Evolutionary conservation across 1,140 invertebrate genomes (phyloP).

Genomic region (Forficula auricularia): DNA sequence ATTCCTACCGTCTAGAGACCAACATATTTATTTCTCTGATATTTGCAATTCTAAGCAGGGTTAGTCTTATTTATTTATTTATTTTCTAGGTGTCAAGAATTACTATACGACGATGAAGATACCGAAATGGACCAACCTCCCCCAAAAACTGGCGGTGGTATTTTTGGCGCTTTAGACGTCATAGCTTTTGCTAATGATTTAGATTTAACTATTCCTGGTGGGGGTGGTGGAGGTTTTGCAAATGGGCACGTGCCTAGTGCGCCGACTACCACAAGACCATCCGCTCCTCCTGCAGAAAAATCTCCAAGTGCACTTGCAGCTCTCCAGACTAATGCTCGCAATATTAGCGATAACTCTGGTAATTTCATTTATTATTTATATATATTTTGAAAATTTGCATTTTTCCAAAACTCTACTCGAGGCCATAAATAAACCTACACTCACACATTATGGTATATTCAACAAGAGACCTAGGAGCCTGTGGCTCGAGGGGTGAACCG

Average conservation of each 20-base stretch:
- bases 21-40: too few species aligned
- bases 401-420: too few species aligned
- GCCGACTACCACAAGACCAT: conserved; percentile 10
- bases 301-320: background rate
- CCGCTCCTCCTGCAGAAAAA: conserved; percentile 12
- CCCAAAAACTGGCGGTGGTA: too few species aligned
- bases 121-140: too few species aligned
- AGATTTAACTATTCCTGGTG: conserved; percentile 26
- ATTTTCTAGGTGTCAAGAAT: conserved; percentile 10
- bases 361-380: conserved; percentile 14
- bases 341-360: conserved; percentile 12
- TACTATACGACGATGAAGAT: too few species aligned
- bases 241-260: conserved; percentile 12
- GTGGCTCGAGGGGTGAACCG: too few species aligned
- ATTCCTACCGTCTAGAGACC: too few species aligned
- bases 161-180: conserved; percentile 51
- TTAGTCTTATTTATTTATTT: background rate
- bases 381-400: conserved; percentile 2
- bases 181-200: conserved; percentile 60
- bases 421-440: too few species aligned
- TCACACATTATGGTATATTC: too few species aligned
- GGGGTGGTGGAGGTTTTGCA: conserved; percentile 15
- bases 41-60: too few species aligned
- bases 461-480: too few species aligned
- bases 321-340: conserved; percentile 5